Evolutionary conservation across 2,113 vertebrate genomes (phyloP), one percentile per base, ranked within the genome.

Genomic region (Sciurus niger): DNA sequence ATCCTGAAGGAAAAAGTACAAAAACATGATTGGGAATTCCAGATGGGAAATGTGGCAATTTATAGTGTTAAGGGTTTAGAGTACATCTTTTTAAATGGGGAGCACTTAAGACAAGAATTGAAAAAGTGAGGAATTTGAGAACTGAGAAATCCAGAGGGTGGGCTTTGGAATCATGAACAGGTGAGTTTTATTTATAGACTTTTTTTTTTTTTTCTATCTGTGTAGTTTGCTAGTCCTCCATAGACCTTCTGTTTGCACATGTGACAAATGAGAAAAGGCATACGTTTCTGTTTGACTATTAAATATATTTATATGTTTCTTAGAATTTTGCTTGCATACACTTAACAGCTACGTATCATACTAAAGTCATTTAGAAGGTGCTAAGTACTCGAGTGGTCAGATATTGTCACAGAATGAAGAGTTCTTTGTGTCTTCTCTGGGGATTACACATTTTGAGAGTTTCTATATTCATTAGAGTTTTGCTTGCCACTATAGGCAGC

Each of bases 301-400:
- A 55, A 87, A 82, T 65, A n/a, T 53, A 48, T 85, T 51, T 83
- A 11, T 46, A 79, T 89, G 91, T 90, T 74, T 1, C 28, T 96
- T 86, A 86, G 9, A 73, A 74, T 4, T 40, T 85, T 24, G 40
- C 7, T n/a, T 82, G 7, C 11, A 77, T n/a, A 55, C 8, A n/a
- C 20, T 40, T 40, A 83, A 51, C 16, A 63, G 90, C 18, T 55
- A 58, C 48, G 79, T 51, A 86, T 34, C 73, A 1, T 51, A 16
- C 40, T 10, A 67, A 93, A 92, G n/a, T 58, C 8, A 46, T 58
- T 63, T 65, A 92, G 4, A 95, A 58, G 1, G 32, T 63, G 2
- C 32, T 58, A 51, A 17, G 9, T 70, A 30, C 13, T 53, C 18
- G 16, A 46, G 12, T 58, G 8, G 0, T 53, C 7, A 25, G 4